Evolutionary conservation across 2,888 invertebrate genomes (phyloP).

Genomic region (Catocala sponsa): DNA sequence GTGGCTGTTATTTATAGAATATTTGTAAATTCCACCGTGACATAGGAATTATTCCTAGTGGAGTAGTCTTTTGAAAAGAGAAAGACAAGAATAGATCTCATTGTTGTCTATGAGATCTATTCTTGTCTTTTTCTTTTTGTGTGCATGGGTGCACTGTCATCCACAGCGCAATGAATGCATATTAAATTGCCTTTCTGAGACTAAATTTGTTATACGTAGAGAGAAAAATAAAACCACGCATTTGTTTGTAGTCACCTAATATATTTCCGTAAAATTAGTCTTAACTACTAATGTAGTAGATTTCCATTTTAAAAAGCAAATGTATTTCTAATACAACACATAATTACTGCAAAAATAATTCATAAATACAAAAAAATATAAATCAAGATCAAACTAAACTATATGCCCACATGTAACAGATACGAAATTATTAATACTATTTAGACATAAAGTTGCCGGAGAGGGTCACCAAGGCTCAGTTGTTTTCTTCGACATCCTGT

Average conservation of each 20-base stretch:
- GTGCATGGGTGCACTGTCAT: no score
- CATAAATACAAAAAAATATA: constrained; percentile 42
- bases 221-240: constrained; percentile 19
- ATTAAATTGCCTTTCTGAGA: no score
- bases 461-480: constrained; percentile 47
- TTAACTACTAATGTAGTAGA: constrained; percentile 45
- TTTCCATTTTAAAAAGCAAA: constrained; percentile 38
- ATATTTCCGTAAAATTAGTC: constrained; percentile 37
- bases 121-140: no score
- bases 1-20: no score
- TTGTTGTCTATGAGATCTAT: no score
- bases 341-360: constrained; percentile 39
- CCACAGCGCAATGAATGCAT: no score
- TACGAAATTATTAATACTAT: constrained; percentile 35
- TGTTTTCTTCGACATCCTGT: constrained; percentile 75
- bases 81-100: no score
- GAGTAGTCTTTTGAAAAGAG: no score
- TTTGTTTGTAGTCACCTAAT: constrained; percentile 23
- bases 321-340: constrained; percentile 52
- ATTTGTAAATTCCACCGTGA: no score
- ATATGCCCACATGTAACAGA: constrained; percentile 34
- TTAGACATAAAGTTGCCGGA: constrained; percentile 22
- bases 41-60: no score
- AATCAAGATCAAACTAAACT: constrained; percentile 37
- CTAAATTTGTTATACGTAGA: background rate